These are phyloP conservation scores for Zaprionus capensis DNA, from an alignment of 1,140 invertebrate genomes.

Conservation along the genomic window DNA sequence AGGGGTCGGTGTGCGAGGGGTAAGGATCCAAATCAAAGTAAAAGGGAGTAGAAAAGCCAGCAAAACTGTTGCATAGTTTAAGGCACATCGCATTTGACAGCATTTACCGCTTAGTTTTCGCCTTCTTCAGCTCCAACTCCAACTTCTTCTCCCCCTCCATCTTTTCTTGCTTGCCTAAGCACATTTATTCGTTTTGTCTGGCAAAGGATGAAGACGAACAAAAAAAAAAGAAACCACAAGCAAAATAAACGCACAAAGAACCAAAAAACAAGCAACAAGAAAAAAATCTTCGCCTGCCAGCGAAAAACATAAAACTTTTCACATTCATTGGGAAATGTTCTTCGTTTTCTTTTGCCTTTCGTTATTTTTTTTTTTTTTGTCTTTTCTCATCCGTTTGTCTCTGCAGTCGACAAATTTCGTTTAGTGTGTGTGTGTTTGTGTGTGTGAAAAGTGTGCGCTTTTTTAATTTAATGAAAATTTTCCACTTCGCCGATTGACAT, in stretches of 20 bases:
- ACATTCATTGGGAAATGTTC: slow-evolving; percentile 72
- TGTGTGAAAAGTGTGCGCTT: slow-evolving; percentile 77
- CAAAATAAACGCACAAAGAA: slow-evolving; percentile 47
- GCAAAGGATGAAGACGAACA: slow-evolving; percentile 13
- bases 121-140: neutral
- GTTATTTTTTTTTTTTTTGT: slow-evolving; percentile 20
- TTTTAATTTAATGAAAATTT: slow-evolving; percentile 84
- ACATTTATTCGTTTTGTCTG: slow-evolving; percentile 79
- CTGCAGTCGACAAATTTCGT: slow-evolving; percentile 50
- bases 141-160: neutral
- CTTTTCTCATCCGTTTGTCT: slow-evolving; percentile 44
- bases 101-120: slow-evolving; percentile 41
- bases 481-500: slow-evolving; percentile 84
- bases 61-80: slow-evolving; percentile 70
- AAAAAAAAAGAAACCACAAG: slow-evolving; percentile 24
- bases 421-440: slow-evolving; percentile 30
- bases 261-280: slow-evolving; percentile 48
- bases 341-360: slow-evolving; percentile 18
- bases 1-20: slow-evolving; percentile 1
- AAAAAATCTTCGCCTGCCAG: slow-evolving; percentile 74
- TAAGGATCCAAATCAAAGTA: neutral
- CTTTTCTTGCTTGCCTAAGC: slow-evolving; percentile 75
- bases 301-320: slow-evolving; percentile 80
- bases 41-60: neutral
- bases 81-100: slow-evolving; percentile 64